phyloP scores from a whole-genome alignment of 2,797 vertebrate species.

The Leptodactylus fallax region DNA sequence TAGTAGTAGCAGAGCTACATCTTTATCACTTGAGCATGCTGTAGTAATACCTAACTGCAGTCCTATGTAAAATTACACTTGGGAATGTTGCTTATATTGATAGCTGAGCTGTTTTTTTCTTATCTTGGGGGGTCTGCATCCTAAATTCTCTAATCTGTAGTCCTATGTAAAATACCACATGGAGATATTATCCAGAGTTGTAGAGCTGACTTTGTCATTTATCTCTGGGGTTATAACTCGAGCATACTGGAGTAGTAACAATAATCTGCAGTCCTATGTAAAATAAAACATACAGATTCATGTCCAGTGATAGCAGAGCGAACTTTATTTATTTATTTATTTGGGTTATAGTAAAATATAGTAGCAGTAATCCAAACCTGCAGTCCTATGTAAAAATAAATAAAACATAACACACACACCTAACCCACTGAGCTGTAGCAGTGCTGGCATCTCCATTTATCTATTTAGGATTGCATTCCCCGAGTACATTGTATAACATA shows the following conservation, averaged over 20 bases:
- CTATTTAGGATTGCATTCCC: too few relatives aligned
- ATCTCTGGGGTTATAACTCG: neutral
- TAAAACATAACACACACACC: too few relatives aligned
- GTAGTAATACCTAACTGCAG: neutral
- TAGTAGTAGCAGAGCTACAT: neutral
- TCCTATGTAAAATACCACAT: neutral
- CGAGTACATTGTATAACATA: too few relatives aligned
- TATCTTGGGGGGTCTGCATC: neutral
- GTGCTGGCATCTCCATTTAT: too few relatives aligned
- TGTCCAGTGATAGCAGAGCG: neutral
- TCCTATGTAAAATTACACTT: neutral
- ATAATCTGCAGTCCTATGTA: neutral
- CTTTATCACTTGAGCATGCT: too few relatives aligned
- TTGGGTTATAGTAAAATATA: neutral
- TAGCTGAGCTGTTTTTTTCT: too few relatives aligned
- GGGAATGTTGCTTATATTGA: neutral
- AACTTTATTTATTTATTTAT: neutral
- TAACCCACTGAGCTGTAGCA: too few relatives aligned
- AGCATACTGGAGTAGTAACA: neutral
- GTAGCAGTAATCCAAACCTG: neutral
- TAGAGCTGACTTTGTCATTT: neutral
- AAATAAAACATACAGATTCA: neutral
- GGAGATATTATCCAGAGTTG: neutral
- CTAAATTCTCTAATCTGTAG: neutral
- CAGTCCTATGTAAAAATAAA: slow-evolving; percentile 2